Conservation (phyloP, 2,888 invertebrate genomes). For the Plagodis pulveraria region DNA sequence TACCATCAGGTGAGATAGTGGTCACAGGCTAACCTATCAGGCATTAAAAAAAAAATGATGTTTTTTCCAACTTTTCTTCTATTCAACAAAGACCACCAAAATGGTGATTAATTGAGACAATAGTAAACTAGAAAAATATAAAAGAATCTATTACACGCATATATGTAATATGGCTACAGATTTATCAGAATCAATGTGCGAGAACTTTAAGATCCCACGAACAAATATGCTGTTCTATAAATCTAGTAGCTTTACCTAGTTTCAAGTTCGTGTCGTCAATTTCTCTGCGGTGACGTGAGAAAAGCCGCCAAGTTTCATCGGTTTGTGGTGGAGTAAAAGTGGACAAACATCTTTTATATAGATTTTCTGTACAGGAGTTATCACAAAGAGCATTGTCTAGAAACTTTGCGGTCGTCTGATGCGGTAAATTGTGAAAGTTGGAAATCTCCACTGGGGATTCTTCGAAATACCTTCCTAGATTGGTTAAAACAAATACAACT, state of each 20-base stretch:
- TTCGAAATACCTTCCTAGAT: background rate
- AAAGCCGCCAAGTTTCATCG: constrained; percentile 1
- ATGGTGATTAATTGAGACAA: too few species aligned
- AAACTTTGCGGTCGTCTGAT: constrained; percentile 38
- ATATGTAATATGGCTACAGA: too few species aligned
- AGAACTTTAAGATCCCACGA: too few species aligned
- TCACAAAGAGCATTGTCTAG: constrained; percentile 38
- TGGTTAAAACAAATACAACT: too few species aligned
- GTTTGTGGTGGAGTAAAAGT: constrained; percentile 9
- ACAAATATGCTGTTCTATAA: background rate
- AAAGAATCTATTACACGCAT: too few species aligned
- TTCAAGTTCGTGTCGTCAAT: background rate
- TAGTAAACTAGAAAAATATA: too few species aligned
- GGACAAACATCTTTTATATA: constrained; percentile 12
- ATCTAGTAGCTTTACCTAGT: background rate
- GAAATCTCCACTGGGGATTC: constrained; percentile 15
- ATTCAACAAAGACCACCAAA: too few species aligned
- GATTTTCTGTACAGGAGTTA: constrained; percentile 15
- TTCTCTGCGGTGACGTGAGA: constrained; percentile 1
- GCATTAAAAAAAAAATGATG: too few species aligned
- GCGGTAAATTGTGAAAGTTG: constrained; percentile 39
- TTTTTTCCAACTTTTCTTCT: too few species aligned
- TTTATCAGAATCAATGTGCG: too few species aligned
- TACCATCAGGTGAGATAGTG: too few species aligned
- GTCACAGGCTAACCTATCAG: too few species aligned